A percentile compares a stretch with the other conserved stretches of the same genome.
phyloP scores from a whole-genome alignment of 2,888 invertebrate genomes.

The Amiota mariae region DNA sequence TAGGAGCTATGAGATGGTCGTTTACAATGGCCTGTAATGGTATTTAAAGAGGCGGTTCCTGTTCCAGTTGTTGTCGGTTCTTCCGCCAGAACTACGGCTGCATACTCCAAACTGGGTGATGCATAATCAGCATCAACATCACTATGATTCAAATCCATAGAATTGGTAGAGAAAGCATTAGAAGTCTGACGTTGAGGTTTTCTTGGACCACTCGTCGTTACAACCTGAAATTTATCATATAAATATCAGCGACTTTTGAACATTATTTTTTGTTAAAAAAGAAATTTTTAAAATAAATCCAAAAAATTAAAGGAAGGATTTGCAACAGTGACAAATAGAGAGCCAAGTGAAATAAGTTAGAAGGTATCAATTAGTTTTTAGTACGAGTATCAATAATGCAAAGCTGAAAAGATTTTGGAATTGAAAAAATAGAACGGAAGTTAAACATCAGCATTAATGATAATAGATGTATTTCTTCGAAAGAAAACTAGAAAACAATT shows the following conservation, averaged over 20 bases:
- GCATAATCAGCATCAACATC: conserved; percentile 38
- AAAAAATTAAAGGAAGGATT: neutral
- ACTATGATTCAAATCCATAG: conserved; percentile 64
- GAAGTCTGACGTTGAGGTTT: conserved; percentile 81
- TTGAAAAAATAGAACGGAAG: no score
- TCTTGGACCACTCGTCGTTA: conserved; percentile 85
- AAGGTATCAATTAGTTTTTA: neutral
- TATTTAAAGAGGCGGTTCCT: neutral
- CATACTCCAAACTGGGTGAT: conserved; percentile 35
- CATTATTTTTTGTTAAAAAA: neutral
- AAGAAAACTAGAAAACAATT: no score
- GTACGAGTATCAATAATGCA: no score
- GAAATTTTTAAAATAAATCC: neutral
- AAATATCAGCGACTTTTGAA: neutral
- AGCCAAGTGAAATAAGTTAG: conserved; percentile 26
- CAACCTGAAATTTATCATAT: conserved; percentile 76
- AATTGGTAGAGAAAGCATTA: conserved; percentile 72
- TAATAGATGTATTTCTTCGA: no score
- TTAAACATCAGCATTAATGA: no score
- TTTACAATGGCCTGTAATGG: conserved; percentile 27
- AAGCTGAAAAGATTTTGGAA: no score
- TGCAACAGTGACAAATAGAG: neutral
- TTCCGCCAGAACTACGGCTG: conserved; percentile 25
- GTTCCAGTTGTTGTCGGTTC: conserved; percentile 30
- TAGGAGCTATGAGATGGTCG: conserved; percentile 75